phyloP scores from a whole-genome alignment of 2,888 invertebrate genomes.

The Drosophila barbarae region DNA sequence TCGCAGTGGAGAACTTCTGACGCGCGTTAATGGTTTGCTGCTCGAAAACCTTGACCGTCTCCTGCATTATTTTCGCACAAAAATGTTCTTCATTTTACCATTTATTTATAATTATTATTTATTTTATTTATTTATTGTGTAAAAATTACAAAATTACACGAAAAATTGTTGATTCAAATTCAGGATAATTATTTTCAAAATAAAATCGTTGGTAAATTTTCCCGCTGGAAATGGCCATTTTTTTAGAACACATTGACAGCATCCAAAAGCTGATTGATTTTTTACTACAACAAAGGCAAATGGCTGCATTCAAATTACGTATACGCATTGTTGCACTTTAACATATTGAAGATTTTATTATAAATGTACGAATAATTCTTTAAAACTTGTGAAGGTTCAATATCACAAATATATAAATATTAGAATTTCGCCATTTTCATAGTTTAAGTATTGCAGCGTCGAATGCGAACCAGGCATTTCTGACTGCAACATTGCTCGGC shows the following conservation, averaged over 20 bases:
- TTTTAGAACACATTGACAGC: not conserved
- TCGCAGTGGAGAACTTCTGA: constrained; percentile 59
- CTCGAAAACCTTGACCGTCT: no score
- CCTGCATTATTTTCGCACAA: not conserved
- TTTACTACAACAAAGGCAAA: not conserved
- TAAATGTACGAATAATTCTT: no score
- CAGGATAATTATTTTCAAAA: not conserved
- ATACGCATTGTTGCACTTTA: no score
- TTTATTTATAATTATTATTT: not conserved
- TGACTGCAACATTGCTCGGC: constrained; percentile 22
- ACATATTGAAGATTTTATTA: no score
- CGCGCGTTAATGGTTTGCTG: no score
- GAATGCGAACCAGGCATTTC: constrained; percentile 1
- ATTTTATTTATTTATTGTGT: no score
- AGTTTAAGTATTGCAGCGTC: constrained; percentile 4
- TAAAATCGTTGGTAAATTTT: not conserved
- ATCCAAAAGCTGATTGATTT: constrained; percentile 4
- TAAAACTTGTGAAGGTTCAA: no score
- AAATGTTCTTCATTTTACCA: no score
- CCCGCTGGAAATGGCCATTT: not conserved
- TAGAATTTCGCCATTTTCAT: no score
- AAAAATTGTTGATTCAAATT: not conserved
- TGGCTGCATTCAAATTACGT: not conserved
- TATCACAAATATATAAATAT: no score
- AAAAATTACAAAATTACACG: no score